phyloP scores from a whole-genome alignment of 2,888 invertebrate genomes.

The Escarpia spicata region DNA sequence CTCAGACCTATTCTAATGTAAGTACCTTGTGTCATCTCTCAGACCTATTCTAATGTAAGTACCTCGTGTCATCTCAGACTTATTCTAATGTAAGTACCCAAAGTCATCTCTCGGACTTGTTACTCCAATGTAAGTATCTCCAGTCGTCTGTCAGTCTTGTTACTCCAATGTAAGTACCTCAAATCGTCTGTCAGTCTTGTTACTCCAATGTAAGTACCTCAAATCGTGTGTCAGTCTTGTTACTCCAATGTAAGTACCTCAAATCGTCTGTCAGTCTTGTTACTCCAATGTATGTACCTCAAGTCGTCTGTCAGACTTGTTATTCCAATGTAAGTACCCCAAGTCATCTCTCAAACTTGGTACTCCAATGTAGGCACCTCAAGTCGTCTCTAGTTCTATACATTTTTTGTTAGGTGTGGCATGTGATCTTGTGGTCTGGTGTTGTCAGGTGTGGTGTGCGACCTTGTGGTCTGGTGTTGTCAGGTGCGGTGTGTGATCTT shows the following conservation, averaged over 20 bases:
- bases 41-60: neutral
- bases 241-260: neutral
- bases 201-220: conserved; percentile 29
- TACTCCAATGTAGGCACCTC: neutral
- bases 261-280: no score
- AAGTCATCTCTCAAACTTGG: neutral
- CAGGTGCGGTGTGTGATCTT: neutral
- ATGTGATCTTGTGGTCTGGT: neutral
- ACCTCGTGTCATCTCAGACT: neutral
- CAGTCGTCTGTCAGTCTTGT: no score
- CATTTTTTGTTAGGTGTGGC: neutral
- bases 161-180: no score
- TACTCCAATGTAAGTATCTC: no score
- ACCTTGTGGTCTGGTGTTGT: neutral
- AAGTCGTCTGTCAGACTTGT: no score
- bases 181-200: conserved; percentile 27
- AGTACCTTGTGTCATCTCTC: neutral
- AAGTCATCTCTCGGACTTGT: no score
- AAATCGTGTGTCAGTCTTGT: neutral
- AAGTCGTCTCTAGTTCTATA: neutral
- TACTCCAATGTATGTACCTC: no score
- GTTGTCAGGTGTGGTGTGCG: neutral
- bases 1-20: neutral
- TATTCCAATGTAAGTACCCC: neutral
- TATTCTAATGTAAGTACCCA: neutral